phyloP scores from a whole-genome alignment of 1,140 invertebrate species.

The Aphaenogaster rudis region DNA sequence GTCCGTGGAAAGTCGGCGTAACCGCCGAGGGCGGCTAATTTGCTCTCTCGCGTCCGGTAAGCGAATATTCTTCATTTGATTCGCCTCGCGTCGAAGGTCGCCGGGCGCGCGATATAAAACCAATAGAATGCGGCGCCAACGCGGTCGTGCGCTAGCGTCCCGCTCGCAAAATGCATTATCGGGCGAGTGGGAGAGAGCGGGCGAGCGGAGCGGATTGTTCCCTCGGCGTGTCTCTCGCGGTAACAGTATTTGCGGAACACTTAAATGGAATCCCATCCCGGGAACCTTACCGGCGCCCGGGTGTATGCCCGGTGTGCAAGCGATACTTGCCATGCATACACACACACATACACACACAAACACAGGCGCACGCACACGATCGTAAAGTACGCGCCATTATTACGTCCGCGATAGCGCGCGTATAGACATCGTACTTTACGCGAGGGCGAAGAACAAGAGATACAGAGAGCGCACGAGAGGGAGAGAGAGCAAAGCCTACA shows the following conservation, averaged over 20 bases:
- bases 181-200: conserved; percentile 51
- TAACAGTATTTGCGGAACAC: conserved; percentile 80
- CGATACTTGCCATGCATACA: conserved; percentile 56
- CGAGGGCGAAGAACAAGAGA: conserved; percentile 21
- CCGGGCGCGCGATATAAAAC: conserved; percentile 68
- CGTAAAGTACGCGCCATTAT: conserved; percentile 74
- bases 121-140: conserved; percentile 66
- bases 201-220: conserved; percentile 70
- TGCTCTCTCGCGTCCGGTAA: conserved; percentile 29
- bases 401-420: conserved; percentile 60
- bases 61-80: conserved; percentile 49
- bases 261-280: conserved; percentile 72
- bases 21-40: conserved; percentile 17
- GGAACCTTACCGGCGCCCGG: conserved; percentile 38
- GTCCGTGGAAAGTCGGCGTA: background rate
- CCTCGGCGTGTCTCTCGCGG: conserved; percentile 64
- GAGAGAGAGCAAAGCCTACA: background rate
- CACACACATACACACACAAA: conserved; percentile 37
- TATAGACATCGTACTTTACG: conserved; percentile 66
- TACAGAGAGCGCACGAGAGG: background rate
- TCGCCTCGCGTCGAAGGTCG: conserved; percentile 38
- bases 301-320: conserved; percentile 30
- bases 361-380: conserved; percentile 17
- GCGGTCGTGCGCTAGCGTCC: conserved; percentile 47
- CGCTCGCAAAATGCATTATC: conserved; percentile 70